Percentiles rank a stretch among this genome's conserved stretches.
These are phyloP conservation scores for Drosophila mojavensis DNA, from an alignment of 1,140 invertebrate species.

Conservation along the genomic window DNA sequence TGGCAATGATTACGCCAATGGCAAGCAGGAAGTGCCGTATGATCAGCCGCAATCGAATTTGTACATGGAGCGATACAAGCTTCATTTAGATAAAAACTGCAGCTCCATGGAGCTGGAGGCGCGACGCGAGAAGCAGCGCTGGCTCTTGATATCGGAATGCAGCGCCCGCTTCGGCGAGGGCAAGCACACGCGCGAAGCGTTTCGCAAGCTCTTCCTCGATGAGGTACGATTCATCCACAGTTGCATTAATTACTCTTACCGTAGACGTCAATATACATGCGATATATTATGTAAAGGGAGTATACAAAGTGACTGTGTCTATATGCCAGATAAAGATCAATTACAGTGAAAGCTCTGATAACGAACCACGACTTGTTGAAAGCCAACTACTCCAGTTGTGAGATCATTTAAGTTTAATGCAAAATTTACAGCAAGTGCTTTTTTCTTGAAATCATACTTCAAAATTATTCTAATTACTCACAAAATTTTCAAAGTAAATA, in stretches of 20 bases:
- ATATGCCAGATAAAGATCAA: neutral
- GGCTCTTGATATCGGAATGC: conserved; percentile 83
- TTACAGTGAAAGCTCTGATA: conserved; percentile 7
- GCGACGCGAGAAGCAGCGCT: conserved; percentile 81
- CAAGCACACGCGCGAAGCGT: conserved; percentile 81
- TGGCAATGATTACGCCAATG: conserved; percentile 15
- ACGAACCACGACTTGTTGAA: neutral
- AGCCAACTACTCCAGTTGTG: too few species aligned
- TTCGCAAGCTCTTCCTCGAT: conserved; percentile 79
- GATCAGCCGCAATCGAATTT: conserved; percentile 75
- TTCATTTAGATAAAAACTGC: conserved; percentile 84
- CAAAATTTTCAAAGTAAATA: too few species aligned
- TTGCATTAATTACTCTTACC: conserved; percentile 6
- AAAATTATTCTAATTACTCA: too few species aligned
- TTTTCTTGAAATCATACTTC: too few species aligned
- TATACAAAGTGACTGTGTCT: neutral
- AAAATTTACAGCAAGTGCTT: too few species aligned
- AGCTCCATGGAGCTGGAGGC: conserved; percentile 84
- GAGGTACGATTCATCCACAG: conserved; percentile 62
- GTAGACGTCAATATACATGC: too few species aligned
- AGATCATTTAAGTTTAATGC: too few species aligned
- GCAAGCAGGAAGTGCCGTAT: conserved; percentile 68
- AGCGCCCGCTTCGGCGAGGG: conserved; percentile 81
- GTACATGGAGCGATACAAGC: conserved; percentile 83
- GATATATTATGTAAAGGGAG: too few species aligned